Conservation (phyloP, 2,113 vertebrate genomes). For the Eidolon helvum region DNA sequence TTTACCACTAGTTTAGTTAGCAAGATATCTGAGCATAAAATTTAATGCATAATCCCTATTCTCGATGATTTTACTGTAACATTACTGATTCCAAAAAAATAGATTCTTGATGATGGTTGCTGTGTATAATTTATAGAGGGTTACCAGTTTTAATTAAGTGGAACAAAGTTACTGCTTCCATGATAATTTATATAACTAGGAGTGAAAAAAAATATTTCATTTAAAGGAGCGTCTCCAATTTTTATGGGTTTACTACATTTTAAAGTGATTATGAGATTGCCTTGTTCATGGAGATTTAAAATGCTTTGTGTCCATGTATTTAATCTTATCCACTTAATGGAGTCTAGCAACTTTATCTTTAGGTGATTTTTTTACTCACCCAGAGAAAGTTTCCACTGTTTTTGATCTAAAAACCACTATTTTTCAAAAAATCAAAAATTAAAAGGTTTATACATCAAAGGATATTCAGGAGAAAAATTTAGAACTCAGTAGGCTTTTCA, state of each 20-base stretch:
- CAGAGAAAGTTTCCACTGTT: not conserved
- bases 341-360: not conserved
- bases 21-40: not conserved
- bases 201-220: not conserved
- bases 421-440: not conserved
- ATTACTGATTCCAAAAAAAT: not conserved
- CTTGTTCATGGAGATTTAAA: not conserved
- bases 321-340: not conserved
- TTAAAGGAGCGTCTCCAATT: not conserved
- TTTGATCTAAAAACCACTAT: slow-evolving; percentile 49
- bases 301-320: not conserved
- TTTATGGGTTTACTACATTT: slow-evolving; percentile 18
- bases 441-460: slow-evolving; percentile 39
- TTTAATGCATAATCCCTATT: not conserved
- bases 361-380: not conserved
- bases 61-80: not conserved
- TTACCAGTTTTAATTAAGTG: not conserved
- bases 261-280: not conserved
- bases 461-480: not conserved
- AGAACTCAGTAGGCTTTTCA: not conserved
- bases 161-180: not conserved
- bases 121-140: not conserved
- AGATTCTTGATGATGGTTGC: not conserved
- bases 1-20: not conserved
- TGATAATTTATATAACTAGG: not conserved